Base-by-base conservation (phyloP, 2,888 invertebrate genomes). In the Campaea margaritaria region DNA sequence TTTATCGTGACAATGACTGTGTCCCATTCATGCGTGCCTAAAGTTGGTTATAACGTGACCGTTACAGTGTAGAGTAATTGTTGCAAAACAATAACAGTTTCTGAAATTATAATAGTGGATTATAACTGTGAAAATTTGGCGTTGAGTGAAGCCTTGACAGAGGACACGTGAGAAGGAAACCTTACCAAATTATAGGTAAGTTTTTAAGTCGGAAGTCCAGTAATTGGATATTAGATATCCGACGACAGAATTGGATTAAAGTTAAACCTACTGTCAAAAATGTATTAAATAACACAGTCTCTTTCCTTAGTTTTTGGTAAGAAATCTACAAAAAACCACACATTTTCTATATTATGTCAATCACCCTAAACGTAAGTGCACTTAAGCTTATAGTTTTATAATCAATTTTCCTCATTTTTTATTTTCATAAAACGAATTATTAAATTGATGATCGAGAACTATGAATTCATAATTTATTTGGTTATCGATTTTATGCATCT, bases 121-220 rank as follows among this genome's bases (percentile, higher is more conserved):
- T 31, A 67, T 71, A 71, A 65, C 72, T 68, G 70, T 77, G 69
- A 74, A 70, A 73, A 76, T 55, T 60, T 42, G 41, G 43, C 43
- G 47, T 45, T 38, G n/a, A 13, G 31, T 21, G 70, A 71, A 73
- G 69, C 70, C 74, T 71, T 74, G 68, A 65, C 78, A 74, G 77
- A 62, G 64, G 75, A 86, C 83, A 80, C 84, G 82, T 66, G 82
- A 76, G 68, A 62, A 72, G 78, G 83, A 85, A 85, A 73, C 81
- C 82, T 68, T 77, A 72, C 72, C 69, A 74, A 79, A 81, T 80
- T 76, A 78, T 81, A 79, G 79, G 86, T 84, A 74, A 78, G 76
- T 78, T 67, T 54, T 58, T 49, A 62, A 61, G 64, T 76, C 69
- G 65, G 68, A 73, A 78, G 70, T 70, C 70, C 64, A 53, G 74